Conservation (phyloP, 2,113 vertebrate species). For the Amia ocellicauda region DNA sequence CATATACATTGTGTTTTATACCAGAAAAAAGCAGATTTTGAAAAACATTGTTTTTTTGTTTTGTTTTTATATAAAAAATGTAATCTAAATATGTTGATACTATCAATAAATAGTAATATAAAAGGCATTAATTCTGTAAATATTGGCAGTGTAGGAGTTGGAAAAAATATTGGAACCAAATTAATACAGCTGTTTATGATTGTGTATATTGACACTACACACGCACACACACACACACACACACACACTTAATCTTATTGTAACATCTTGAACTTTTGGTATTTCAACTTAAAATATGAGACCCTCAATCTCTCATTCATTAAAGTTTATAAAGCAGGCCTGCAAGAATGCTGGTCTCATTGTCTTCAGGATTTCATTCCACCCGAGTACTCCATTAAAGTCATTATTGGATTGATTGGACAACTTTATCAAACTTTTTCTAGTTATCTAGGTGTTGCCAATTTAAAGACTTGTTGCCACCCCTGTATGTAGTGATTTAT, state of each 20-base stretch:
- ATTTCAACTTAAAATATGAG: background rate
- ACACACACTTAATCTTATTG: no score
- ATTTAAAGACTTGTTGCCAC: slow-evolving; percentile 1
- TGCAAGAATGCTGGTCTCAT: no score
- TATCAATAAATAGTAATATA: slow-evolving; percentile 3
- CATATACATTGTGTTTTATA: background rate
- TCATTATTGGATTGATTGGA: background rate
- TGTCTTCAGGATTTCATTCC: background rate
- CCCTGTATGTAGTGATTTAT: no score
- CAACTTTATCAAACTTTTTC: background rate
- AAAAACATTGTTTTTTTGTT: background rate
- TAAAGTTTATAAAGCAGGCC: no score
- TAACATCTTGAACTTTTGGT: background rate
- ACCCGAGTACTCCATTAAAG: background rate
- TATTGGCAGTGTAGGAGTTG: background rate
- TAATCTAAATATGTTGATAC: slow-evolving; percentile 12
- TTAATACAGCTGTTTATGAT: background rate
- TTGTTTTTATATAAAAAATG: background rate
- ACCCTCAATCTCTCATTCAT: background rate
- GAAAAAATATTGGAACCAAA: background rate
- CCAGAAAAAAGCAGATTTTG: background rate
- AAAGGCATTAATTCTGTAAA: background rate
- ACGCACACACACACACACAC: background rate
- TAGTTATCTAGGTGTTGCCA: background rate
- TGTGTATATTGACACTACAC: background rate